Conservation (phyloP, 2,113 vertebrate genomes). For the Melospiza melodia region DNA sequence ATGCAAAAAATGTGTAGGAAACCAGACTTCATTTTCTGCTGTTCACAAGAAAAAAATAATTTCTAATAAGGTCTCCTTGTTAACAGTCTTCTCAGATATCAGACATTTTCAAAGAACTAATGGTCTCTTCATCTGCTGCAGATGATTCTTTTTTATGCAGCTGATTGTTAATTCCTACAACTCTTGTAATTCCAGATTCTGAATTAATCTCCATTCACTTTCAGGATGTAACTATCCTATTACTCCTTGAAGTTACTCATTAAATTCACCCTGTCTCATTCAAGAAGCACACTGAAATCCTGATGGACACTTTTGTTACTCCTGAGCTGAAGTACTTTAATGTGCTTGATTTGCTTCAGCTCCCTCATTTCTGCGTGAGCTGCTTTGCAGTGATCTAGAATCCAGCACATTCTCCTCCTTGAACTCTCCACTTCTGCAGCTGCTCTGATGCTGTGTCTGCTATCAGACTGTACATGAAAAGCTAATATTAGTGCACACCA, state of each 20-base stretch:
- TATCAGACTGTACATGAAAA: background rate
- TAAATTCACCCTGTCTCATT: conserved; percentile 9
- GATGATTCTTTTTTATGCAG: conserved; percentile 3
- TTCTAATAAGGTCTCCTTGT: background rate
- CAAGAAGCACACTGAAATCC: background rate
- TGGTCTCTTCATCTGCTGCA: conserved; percentile 20
- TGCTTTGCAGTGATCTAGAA: background rate
- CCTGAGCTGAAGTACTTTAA: background rate
- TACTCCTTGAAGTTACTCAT: conserved; percentile 22
- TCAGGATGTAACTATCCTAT: background rate
- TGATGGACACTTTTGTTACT: background rate
- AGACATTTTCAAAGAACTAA: conserved; percentile 33
- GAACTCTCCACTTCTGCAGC: background rate
- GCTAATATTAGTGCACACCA: background rate
- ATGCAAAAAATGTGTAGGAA: background rate
- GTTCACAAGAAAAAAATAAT: background rate
- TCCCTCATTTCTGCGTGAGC: background rate
- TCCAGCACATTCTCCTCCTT: background rate
- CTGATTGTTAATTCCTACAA: conserved; percentile 43
- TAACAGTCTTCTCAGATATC: background rate
- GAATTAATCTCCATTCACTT: conserved; percentile 35
- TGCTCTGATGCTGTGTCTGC: background rate
- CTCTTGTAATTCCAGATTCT: conserved; percentile 38
- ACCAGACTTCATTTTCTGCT: background rate
- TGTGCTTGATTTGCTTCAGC: background rate